Conservation (phyloP, 2,113 vertebrate genomes). For the Tragelaphus scriptus region DNA sequence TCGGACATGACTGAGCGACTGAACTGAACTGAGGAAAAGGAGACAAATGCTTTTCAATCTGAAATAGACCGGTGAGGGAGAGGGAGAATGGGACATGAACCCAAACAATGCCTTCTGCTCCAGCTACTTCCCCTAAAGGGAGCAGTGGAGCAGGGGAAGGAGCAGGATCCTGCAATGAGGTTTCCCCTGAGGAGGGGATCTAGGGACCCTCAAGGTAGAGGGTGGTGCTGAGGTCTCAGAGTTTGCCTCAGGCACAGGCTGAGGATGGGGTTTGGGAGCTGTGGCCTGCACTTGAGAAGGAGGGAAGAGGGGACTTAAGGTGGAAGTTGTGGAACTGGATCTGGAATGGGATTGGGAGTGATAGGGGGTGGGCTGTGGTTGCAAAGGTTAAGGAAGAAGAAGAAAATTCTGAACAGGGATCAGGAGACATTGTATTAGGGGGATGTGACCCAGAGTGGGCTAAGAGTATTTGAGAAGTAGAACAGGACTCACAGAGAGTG, state of each 20-base stretch:
- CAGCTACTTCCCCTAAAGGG: background rate
- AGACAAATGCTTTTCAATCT: background rate
- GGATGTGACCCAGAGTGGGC: background rate
- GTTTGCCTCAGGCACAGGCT: background rate
- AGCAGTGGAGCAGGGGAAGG: background rate
- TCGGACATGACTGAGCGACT: background rate
- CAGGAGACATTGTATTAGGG: background rate
- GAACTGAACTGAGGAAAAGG: background rate
- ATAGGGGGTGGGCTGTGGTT: background rate
- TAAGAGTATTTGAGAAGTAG: background rate
- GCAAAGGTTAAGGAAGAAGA: background rate
- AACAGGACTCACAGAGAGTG: background rate
- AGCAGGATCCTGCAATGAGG: background rate
- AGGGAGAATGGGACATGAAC: background rate
- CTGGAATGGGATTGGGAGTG: background rate
- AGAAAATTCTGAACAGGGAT: background rate
- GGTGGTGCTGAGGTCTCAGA: background rate
- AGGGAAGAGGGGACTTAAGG: background rate
- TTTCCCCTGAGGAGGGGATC: background rate
- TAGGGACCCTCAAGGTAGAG: background rate
- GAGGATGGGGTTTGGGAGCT: background rate
- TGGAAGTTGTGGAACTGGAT: background rate
- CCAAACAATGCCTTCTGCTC: accelerated
- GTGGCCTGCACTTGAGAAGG: background rate
- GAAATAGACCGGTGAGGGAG: background rate